These are phyloP conservation scores for Agelastica alni DNA, from an alignment of 2,888 invertebrate genomes.

Conservation along the genomic window DNA sequence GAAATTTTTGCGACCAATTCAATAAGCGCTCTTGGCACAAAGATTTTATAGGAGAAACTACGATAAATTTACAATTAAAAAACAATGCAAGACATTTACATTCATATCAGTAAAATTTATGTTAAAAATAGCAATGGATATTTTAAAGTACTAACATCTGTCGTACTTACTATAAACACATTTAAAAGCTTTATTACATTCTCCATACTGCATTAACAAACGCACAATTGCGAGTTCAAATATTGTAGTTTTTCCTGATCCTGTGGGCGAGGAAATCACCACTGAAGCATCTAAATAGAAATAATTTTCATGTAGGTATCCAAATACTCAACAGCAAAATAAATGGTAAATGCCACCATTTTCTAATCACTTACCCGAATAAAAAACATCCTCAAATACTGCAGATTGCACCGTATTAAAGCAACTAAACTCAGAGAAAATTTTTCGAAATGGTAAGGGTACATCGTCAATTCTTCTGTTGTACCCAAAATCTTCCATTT, in stretches of 20 bases:
- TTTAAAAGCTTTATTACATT: constrained; percentile 60
- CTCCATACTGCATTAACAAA: constrained; percentile 63
- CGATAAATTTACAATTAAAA: no score
- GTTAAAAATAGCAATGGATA: no score
- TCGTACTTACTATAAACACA: constrained; percentile 71
- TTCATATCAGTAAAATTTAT: no score
- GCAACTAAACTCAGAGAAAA: constrained; percentile 43
- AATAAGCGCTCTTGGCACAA: constrained; percentile 71
- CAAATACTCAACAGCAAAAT: neutral
- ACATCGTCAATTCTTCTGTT: constrained; percentile 46
- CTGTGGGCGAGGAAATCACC: constrained; percentile 80
- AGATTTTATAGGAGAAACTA: constrained; percentile 82
- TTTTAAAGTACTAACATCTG: no score
- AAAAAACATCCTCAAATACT: constrained; percentile 69
- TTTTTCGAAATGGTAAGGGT: constrained; percentile 42
- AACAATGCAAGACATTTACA: no score
- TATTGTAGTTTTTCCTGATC: constrained; percentile 82
- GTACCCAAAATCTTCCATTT: constrained; percentile 9
- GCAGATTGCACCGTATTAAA: constrained; percentile 77
- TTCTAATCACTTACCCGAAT: constrained; percentile 59
- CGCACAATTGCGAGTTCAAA: constrained; percentile 80
- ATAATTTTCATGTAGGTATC: neutral
- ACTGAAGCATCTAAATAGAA: constrained; percentile 65
- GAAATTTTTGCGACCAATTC: constrained; percentile 77
- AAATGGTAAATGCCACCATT: neutral